These are phyloP conservation scores for Noctuana brunneofusca DNA, from an alignment of 2,888 invertebrate genomes.

Conservation along the genomic window DNA sequence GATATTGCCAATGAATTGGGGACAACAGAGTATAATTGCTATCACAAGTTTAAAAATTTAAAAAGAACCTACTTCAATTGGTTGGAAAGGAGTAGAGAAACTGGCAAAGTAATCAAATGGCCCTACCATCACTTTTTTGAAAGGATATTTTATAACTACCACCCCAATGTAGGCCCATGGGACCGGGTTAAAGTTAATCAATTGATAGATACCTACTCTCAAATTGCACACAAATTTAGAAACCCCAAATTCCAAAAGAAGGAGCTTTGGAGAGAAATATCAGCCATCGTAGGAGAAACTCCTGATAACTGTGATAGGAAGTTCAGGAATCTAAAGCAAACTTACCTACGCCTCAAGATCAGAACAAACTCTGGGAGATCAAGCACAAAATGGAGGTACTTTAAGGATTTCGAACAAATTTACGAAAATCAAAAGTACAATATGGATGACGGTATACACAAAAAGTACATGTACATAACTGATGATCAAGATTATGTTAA, in stretches of 20 bases:
- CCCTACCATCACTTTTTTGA: conserved; percentile 71
- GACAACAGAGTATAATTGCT: conserved; percentile 71
- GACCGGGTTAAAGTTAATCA: conserved; percentile 60
- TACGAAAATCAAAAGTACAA: conserved; percentile 47
- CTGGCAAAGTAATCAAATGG: conserved; percentile 69
- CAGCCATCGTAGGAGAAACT: conserved; percentile 57
- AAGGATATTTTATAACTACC: conserved; percentile 68
- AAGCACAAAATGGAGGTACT: conserved; percentile 70
- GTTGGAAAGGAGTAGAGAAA: conserved; percentile 58
- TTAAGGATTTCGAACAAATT: conserved; percentile 67
- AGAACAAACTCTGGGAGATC: conserved; percentile 54
- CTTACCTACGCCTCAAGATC: conserved; percentile 65
- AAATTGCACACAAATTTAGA: conserved; percentile 66
- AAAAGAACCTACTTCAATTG: conserved; percentile 71
- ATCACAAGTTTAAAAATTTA: conserved; percentile 73
- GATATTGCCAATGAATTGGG: conserved; percentile 64
- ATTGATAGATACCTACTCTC: conserved; percentile 63
- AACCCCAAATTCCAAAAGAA: conserved; percentile 70
- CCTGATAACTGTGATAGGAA: conserved; percentile 69
- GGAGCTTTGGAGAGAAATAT: conserved; percentile 71
- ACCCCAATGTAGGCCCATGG: conserved; percentile 62
- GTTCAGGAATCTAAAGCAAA: conserved; percentile 73
- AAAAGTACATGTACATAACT: conserved; percentile 40
- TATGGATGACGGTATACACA: conserved; percentile 40
- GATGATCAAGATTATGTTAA: conserved; percentile 64